Percentiles rank a stretch among this genome's conserved stretches.
Conservation (phyloP, 2,888 invertebrate genomes). For the Macaria notata region DNA sequence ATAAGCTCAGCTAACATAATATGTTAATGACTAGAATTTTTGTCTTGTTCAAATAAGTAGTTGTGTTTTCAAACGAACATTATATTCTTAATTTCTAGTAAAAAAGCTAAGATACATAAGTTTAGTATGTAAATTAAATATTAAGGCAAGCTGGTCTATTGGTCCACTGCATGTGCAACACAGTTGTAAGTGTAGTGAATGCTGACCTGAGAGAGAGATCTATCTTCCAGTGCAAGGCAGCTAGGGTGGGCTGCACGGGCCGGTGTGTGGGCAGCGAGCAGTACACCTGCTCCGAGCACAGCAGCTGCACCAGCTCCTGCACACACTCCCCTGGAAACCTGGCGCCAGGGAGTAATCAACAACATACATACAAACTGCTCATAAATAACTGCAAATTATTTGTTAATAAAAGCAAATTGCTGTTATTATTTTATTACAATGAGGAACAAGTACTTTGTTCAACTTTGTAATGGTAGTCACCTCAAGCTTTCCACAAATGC, state of each 20-base stretch:
- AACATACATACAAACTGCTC: background rate
- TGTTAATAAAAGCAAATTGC: too few relatives aligned
- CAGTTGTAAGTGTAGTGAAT: background rate
- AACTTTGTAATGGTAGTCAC: constrained; percentile 36
- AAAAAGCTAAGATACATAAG: too few relatives aligned
- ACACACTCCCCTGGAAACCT: constrained; percentile 69
- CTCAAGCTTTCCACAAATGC: constrained; percentile 62
- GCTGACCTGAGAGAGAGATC: constrained; percentile 66
- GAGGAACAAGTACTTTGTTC: background rate
- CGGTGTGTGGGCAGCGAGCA: constrained; percentile 57
- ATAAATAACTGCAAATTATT: too few relatives aligned
- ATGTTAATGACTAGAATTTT: too few relatives aligned
- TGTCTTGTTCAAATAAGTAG: too few relatives aligned
- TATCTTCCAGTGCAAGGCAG: constrained; percentile 64
- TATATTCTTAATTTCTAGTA: too few relatives aligned
- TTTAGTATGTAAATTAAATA: too few relatives aligned
- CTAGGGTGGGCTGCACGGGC: constrained; percentile 56
- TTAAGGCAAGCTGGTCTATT: too few relatives aligned
- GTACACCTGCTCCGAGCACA: constrained; percentile 66
- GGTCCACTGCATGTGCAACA: too few relatives aligned
- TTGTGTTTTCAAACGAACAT: too few relatives aligned
- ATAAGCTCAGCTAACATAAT: too few relatives aligned
- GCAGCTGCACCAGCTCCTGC: constrained; percentile 50
- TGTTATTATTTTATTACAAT: background rate
- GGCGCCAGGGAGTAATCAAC: constrained; percentile 4